Evolutionary conservation across 2,888 invertebrate genomes (phyloP).

Genomic region (Hydrotaea diabolus): DNA sequence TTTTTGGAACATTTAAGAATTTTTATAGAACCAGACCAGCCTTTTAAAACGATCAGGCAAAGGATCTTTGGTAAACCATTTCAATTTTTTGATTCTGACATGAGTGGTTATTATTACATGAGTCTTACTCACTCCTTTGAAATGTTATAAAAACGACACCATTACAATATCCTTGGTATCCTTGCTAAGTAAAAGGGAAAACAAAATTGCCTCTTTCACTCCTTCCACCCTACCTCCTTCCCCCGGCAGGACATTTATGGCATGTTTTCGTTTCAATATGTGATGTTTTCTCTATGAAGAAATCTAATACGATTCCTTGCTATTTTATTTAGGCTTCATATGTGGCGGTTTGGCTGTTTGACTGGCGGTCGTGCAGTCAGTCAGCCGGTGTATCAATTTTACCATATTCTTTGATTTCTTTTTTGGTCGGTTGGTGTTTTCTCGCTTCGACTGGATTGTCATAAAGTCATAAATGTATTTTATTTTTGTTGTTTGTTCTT

Average conservation of each 20-base stretch:
- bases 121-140: too few species aligned
- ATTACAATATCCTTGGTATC: too few species aligned
- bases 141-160: too few species aligned
- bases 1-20: too few species aligned
- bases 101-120: too few species aligned
- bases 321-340: constrained; percentile 11
- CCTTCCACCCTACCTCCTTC: neutral
- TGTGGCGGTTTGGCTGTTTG: neutral
- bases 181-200: neutral
- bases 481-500: constrained; percentile 1
- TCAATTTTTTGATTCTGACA: too few species aligned
- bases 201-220: neutral
- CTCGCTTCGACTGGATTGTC: constrained; percentile 46
- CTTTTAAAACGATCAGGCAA: too few species aligned
- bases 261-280: neutral
- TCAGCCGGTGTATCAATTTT: neutral
- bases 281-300: constrained; percentile 11
- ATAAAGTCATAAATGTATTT: constrained; percentile 55
- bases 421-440: neutral
- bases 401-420: constrained; percentile 19
- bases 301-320: constrained; percentile 1
- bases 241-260: neutral
- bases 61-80: too few species aligned
- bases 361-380: neutral
- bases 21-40: too few species aligned